phyloP scores from a whole-genome alignment of 2,888 invertebrate genomes.

The Philaethria dido region DNA sequence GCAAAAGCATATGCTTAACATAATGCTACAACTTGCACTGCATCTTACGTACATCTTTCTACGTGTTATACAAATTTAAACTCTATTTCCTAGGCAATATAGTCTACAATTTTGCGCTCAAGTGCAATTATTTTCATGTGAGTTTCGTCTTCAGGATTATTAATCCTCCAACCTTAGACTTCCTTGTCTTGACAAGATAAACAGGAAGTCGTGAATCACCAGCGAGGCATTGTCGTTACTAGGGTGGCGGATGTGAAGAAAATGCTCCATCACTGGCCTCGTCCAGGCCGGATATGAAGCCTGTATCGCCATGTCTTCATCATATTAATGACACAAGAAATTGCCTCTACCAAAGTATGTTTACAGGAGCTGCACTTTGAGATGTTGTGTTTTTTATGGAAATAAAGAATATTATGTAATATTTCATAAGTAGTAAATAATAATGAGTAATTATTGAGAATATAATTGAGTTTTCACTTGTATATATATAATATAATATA shows the following conservation, averaged over 20 bases:
- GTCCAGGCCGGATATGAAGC: slow-evolving; percentile 52
- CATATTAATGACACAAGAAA: slow-evolving; percentile 42
- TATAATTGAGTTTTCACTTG: too few species aligned
- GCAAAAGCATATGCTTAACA: slow-evolving; percentile 27
- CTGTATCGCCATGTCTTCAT: slow-evolving; percentile 50
- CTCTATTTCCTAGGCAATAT: neutral
- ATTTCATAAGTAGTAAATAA: too few species aligned
- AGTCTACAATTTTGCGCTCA: neutral
- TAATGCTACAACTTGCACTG: slow-evolving; percentile 13
- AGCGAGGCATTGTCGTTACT: slow-evolving; percentile 49
- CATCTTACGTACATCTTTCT: neutral
- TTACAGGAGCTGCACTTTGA: neutral
- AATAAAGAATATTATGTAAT: too few species aligned
- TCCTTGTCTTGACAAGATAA: slow-evolving; percentile 45
- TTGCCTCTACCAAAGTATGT: slow-evolving; percentile 10
- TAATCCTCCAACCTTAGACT: slow-evolving; percentile 45
- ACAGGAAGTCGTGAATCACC: slow-evolving; percentile 54
- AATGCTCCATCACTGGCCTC: slow-evolving; percentile 53
- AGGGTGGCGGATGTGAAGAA: slow-evolving; percentile 50
- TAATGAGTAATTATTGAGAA: too few species aligned
- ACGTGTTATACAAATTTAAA: neutral
- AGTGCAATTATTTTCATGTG: slow-evolving; percentile 23
- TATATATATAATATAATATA: too few species aligned
- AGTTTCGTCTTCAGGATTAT: slow-evolving; percentile 42
- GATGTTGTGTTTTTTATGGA: too few species aligned